Conservation (phyloP, 2,113 vertebrate genomes). For the Hypocryptadius cinnamomeus region DNA sequence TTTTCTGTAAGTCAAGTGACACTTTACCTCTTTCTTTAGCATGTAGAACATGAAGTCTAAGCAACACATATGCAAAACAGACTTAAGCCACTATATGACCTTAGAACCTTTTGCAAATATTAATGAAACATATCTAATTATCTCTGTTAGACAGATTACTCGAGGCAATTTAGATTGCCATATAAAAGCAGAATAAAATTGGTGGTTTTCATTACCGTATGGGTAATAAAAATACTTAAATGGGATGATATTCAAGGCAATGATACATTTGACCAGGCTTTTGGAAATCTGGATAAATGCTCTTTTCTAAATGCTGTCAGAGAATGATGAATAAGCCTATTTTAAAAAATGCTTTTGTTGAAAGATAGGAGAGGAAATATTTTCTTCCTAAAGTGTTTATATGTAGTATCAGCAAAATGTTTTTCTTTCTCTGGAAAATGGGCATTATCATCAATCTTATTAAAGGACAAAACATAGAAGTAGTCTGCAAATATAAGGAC, state of each 20-base stretch:
- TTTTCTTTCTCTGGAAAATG: neutral
- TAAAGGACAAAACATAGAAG: conserved; percentile 14
- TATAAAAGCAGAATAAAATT: neutral
- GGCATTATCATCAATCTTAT: neutral
- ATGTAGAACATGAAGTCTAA: neutral
- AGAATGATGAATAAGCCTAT: conserved; percentile 35
- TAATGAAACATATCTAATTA: conserved; percentile 31
- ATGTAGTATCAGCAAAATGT: conserved; percentile 9
- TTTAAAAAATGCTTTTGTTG: conserved; percentile 13
- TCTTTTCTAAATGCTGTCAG: conserved; percentile 36
- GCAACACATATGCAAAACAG: neutral
- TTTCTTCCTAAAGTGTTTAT: conserved; percentile 14
- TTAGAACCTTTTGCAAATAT: neutral
- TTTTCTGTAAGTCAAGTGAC: neutral
- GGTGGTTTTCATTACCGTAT: neutral
- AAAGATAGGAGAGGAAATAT: conserved; percentile 4
- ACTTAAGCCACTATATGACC: neutral
- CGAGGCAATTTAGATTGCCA: neutral
- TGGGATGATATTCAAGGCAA: neutral
- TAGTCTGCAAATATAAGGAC: neutral
- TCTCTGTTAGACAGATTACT: conserved; percentile 8
- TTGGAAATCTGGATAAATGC: conserved; percentile 23
- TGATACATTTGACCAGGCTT: neutral
- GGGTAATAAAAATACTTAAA: conserved; percentile 35
- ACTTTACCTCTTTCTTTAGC: neutral